Evolutionary conservation across 2,888 invertebrate species (phyloP), one percentile per base, ranked within the genome.

Genomic region (Cyaniris semiargus): DNA sequence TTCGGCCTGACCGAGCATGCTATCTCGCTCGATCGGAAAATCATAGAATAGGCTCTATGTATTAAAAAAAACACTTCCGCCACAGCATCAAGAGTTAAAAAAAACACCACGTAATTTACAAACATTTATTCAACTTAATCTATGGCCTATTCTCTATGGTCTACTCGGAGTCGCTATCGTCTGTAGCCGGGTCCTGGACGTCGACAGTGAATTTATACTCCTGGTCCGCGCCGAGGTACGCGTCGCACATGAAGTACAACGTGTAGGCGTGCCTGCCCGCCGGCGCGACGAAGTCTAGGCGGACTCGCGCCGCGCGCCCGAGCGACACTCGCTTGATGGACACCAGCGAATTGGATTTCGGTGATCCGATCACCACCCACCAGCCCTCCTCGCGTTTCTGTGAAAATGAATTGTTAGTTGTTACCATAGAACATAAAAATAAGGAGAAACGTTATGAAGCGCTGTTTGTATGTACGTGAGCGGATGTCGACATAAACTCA

Each of bases 351-450:
- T 99, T 99, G 48, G 96, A 95, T 87, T 98, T 98, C 0, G 98
- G 98, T 87, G 99, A 99, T 0, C 99, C 99, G 82, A 99, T 98
- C 13, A 99, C 99, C 60, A 99, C 98, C 99, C 99, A 99, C 97
- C 97, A 98, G 76, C 98, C 98, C 89, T 98, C 98, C 87, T 98
- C 98, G 76, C 98, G 96, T 95, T 98, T 98, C 95, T 97, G 66
- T 15, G 27, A 27, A 66, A 66, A 66, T 15, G 1, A n/a, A 6
- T 56, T 56, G 34, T 34, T 34, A 34, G 34, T 34, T 34, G 6
- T 34, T 34, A 34, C 34, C 34, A 34, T 34, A 34, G 34, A 34
- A 34, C 4, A 34, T 6, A 4, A 34, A 34, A 34, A 34, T 34
- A 34, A 34, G 34, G 34, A 34, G 6, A 34, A 34, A 34, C 6